Base-by-base conservation (phyloP, 2,797 vertebrate species). In the Chrysocyon brachyurus region DNA sequence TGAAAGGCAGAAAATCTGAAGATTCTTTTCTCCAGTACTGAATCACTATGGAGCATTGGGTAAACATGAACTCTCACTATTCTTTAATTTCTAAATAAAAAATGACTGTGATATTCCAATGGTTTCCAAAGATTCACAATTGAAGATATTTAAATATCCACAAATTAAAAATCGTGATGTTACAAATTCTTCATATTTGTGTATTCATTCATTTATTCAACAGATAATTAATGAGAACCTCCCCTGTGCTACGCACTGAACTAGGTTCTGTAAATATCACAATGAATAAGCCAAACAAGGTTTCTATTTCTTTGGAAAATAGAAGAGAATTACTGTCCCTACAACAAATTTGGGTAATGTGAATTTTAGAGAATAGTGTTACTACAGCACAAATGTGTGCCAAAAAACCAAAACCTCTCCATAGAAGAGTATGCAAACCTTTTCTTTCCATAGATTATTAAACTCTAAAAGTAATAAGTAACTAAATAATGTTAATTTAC, bases 31-130 rank as follows among this genome's bases (percentile, higher is more conserved):
- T 19, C 46, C 17, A 46, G 7, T 12, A 57, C 3, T 72, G 19
- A 92, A 90, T 77, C 61, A 70, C 6, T 72, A 40, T 36, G n/a
- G n/a, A 78, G 31, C 14, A 40, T 3, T 73, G 31, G 78, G 15
- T 66, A 93, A 90, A 72, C 31, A 83, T 83, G 14, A 96, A 90
- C 33, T 83, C 40, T 70, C 59, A 77, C 11, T 94, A 40, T 81
- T 92, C 22, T 90, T 77, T 59, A 68, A 22, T 49, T 77, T 28
- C 33, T 94, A 92, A 95, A 93, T 24, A 93, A 93, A 77, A 77
- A 94, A 96, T 63, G 24, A 89, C 14, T 52, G 6, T 73, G 24
- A 49, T 70, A 89, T 52, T 64, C n/a, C 17, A 68, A 33, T 36
- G 66, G 21, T 33, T 82, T 52, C 22, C 22, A 88, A 33, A 61